A percentile compares a stretch with the other conserved stretches of the same genome.
These are phyloP conservation scores for Vulpes lagopus DNA, from an alignment of 2,113 vertebrate species.

Conservation along the genomic window DNA sequence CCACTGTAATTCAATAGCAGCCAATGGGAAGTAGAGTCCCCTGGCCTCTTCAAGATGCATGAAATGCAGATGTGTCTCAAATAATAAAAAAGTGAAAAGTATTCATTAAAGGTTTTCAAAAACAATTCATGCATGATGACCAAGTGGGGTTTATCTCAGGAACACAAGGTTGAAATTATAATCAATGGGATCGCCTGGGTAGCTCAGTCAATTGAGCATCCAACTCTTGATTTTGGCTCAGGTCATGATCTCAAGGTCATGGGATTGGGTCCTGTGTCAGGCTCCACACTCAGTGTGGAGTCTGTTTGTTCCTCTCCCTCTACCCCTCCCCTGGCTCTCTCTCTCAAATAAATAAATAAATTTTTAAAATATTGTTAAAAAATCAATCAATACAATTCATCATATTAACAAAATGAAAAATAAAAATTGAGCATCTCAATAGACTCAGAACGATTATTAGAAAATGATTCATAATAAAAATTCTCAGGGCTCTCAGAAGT, in stretches of 20 bases:
- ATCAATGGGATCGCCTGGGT: neutral
- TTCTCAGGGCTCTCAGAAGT: neutral
- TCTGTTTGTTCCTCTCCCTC: neutral
- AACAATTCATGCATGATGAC: neutral
- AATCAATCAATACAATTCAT: neutral
- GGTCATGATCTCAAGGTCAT: neutral
- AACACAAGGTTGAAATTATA: conserved; percentile 23
- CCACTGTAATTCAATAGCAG: neutral
- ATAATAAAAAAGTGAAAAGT: neutral
- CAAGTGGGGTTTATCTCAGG: neutral
- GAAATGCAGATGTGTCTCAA: conserved; percentile 24
- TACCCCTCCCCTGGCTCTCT: neutral
- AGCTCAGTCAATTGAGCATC: neutral
- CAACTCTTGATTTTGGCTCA: neutral
- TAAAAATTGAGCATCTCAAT: neutral
- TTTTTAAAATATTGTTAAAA: neutral
- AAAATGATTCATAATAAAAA: conserved; percentile 31
- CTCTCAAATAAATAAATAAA: neutral
- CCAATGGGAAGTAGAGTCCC: neutral
- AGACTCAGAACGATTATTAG: neutral
- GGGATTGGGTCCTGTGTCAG: neutral
- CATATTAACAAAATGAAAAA: neutral
- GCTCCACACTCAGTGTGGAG: neutral
- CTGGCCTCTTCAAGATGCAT: neutral
- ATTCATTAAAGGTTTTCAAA: conserved; percentile 9